A percentile compares a stretch with the other conserved stretches of the same genome.
Conservation (phyloP, 2,797 vertebrate species). For the Gambusia yucatana region DNA sequence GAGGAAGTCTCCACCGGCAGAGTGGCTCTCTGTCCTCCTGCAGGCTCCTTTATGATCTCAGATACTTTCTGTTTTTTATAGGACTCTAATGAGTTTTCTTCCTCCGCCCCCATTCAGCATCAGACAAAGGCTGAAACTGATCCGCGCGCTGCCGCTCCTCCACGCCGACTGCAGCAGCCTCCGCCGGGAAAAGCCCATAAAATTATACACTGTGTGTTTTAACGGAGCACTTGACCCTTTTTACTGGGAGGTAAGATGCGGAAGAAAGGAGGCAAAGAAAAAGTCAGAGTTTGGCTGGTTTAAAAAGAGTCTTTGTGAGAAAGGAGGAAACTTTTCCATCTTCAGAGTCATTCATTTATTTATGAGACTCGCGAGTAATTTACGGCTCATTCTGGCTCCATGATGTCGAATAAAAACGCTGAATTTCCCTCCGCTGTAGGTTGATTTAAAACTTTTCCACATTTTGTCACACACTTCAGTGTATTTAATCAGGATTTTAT, state of each 20-base stretch:
- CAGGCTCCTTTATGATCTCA: constrained; percentile 80
- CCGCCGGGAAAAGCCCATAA: constrained; percentile 67
- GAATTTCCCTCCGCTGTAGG: constrained; percentile 57
- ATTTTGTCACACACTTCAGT: background rate
- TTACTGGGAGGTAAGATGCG: constrained; percentile 41
- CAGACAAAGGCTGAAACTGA: constrained; percentile 82
- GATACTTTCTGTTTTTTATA: constrained; percentile 83
- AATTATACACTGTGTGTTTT: constrained; percentile 78
- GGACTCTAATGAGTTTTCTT: constrained; percentile 78
- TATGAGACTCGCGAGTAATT: constrained; percentile 11
- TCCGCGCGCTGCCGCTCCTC: constrained; percentile 64
- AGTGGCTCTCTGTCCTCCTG: constrained; percentile 51
- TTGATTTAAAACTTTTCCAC: background rate
- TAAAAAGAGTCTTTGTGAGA: constrained; percentile 36
- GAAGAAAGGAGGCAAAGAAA: background rate
- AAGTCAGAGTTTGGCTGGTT: constrained; percentile 4
- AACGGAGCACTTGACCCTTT: constrained; percentile 71
- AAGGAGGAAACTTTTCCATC: constrained; percentile 35
- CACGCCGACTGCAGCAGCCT: constrained; percentile 70
- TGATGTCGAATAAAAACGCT: constrained; percentile 48
- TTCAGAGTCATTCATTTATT: background rate
- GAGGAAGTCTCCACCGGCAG: constrained; percentile 48
- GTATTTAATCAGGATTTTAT: background rate
- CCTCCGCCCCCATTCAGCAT: constrained; percentile 81
- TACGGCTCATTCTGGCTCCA: constrained; percentile 45